Base-by-base conservation (phyloP, 1,140 invertebrate genomes). In the Drosophila auraria region DNA sequence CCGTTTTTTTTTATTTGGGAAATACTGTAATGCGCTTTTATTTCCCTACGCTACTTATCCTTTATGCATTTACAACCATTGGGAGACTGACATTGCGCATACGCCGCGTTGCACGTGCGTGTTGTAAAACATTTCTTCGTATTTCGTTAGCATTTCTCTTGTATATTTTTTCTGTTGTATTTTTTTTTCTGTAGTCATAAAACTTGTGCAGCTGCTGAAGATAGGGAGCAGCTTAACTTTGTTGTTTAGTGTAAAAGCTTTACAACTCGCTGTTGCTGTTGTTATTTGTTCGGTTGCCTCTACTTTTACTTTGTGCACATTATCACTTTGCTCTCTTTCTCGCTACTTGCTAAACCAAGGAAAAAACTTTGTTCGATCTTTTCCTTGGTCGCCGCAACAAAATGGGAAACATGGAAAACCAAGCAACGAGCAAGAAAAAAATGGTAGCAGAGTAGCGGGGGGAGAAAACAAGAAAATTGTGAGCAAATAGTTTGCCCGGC, bases 181-280 rank as follows among this genome's bases (percentile, higher is more conserved):
- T 49, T 59, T 63, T 60, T 60, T 59, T 62, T 63, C 60, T 36
- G 20, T 58, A 76, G 60, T 47, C 58, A 78, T 70, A 70, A 78
- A 78, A 78, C 73, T 76, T 76, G 30, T 56, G 53, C 71, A 73
- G 27, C 64, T 74, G 70, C 70, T 47, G 25, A 47, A 74, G 72
- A 60, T 51, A 51, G 44, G 68, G 50, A 15, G 65, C 75, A 72
- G 78, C 84, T 90, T 89, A 89, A 89, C 84, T 87, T 90, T 87
- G 83, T 87, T 87, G 83, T 89, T 89, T 87, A 89, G 83, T 87
- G 83, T 89, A 87, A 87, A 87, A 87, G 83, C 80, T 82, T 82
- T 82, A 64, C 64, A 78, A 79, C 68, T 78, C 59, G 53, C 50
- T 80, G 27, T 65, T 53, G 47, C 70, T 70, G 62, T 53, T 58